Percentiles rank a stretch among this genome's conserved stretches.
phyloP scores from a whole-genome alignment of 2,888 invertebrate species.

The Oxyscelio sp. region DNA sequence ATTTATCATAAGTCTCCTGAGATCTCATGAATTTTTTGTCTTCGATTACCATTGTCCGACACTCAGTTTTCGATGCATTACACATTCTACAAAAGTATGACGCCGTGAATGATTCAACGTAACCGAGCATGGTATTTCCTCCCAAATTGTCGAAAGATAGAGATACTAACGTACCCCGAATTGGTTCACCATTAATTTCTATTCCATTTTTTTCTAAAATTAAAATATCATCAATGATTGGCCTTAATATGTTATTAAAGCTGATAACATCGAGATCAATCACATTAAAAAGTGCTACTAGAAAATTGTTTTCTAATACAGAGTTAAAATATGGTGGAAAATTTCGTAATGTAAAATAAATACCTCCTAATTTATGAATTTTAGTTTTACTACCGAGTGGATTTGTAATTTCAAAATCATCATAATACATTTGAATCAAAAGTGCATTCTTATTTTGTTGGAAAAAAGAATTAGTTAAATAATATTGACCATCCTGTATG shows the following conservation, averaged over 20 bases:
- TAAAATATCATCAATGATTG: background rate
- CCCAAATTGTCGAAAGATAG: too few relatives aligned
- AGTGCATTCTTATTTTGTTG: conserved; percentile 21
- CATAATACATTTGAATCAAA: conserved; percentile 35
- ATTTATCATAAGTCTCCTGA: too few relatives aligned
- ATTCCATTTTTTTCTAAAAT: too few relatives aligned
- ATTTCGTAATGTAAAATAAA: conserved; percentile 63
- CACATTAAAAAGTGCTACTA: conserved; percentile 59
- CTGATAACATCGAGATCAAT: conserved; percentile 28
- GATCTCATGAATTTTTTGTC: too few relatives aligned
- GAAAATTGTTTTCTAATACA: conserved; percentile 52
- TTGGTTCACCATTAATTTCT: too few relatives aligned
- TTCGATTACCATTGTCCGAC: too few relatives aligned
- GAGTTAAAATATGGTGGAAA: conserved; percentile 67
- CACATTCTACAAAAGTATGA: too few relatives aligned
- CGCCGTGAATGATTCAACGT: too few relatives aligned
- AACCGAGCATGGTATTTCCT: too few relatives aligned
- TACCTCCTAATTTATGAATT: conserved; percentile 58
- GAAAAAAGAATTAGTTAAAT: conserved; percentile 14
- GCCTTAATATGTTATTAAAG: background rate
- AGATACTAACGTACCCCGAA: too few relatives aligned
- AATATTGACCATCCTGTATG: conserved; percentile 30
- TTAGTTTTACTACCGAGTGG: conserved; percentile 67
- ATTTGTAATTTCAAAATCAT: conserved; percentile 70
- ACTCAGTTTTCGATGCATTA: too few relatives aligned